Evolutionary conservation across 1,140 invertebrate genomes (phyloP), one percentile per base, ranked within the genome.

Genomic region (Conopomorpha cramerella): DNA sequence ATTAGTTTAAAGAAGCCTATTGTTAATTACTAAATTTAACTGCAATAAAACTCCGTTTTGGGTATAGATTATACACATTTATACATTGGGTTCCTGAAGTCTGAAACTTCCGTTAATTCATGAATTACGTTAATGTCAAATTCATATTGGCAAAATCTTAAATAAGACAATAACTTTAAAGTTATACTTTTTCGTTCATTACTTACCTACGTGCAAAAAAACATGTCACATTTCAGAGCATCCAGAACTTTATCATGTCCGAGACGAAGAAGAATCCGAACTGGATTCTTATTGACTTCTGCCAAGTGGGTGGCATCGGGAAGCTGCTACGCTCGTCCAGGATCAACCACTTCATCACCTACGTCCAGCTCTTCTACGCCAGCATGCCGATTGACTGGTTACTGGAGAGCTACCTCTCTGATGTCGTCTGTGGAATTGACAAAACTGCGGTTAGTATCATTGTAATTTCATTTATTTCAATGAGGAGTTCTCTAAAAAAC

Each of bases 361-460:
- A 97, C 72, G 94, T 98, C 55, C 84, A 98, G 50, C 92, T 94
- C 81, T 96, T 97, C 76, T 91, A 96, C 72, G 92, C 91, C 57
- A 93, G 97, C 57, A 96, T 98, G 77, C 96, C 96, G 0, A 94
- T 97, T 0, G 96, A 98, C 66, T 99, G 96, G 96, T 77, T 98
- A 1, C 77, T 98, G 3, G 93, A 96, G 46, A 88, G 95, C 70
- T 86, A 96, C 34, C 85, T 97, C 17, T 87, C 89, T 41, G 94
- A 95, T 0, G 94, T 94, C 78, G 88, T 93, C 13, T 98, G 96
- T 66, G 88, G 86, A 45, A 86, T 91, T 34, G 91, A 93, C 48
- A 91, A 90, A 65, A 87, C 89, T 63, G 74, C 78, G 38, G 90
- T 92, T 77, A 85, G 86, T 83, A 18, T 19, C 34, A 35, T 34